phyloP scores from a whole-genome alignment of 2,113 vertebrate species.

The Cyrtonyx montezumae region DNA sequence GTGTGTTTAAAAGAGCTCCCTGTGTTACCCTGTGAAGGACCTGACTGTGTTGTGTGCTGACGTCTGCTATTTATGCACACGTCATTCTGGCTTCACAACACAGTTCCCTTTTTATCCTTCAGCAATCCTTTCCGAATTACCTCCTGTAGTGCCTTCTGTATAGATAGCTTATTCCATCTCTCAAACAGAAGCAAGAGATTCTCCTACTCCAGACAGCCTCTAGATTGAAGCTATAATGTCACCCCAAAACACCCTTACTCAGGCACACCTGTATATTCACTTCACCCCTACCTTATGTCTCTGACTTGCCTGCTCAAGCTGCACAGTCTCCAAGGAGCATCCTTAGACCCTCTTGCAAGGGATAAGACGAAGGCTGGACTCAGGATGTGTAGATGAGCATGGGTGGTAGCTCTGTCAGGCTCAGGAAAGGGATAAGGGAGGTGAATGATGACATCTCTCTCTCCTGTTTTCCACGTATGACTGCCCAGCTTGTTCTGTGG shows the following conservation, averaged over 20 bases:
- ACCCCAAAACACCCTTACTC: background rate
- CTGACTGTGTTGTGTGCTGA: conserved; percentile 50
- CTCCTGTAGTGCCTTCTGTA: background rate
- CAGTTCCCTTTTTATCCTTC: conserved; percentile 48
- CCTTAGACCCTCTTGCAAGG: background rate
- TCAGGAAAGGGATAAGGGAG: background rate
- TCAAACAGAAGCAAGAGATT: background rate
- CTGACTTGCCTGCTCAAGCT: background rate
- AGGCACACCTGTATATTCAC: background rate
- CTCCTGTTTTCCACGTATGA: background rate
- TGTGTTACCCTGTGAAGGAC: conserved; percentile 63
- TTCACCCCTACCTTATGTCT: accelerated
- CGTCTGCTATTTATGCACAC: background rate
- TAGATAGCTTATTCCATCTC: background rate
- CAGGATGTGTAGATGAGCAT: accelerated
- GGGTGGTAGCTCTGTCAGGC: background rate
- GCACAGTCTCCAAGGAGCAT: background rate
- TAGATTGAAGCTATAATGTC: background rate
- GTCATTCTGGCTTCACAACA: conserved; percentile 50
- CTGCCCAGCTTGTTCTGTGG: background rate
- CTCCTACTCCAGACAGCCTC: background rate
- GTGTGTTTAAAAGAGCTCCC: conserved; percentile 43
- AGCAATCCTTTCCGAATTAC: background rate
- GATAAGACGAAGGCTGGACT: background rate
- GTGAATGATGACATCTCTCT: accelerated